A percentile compares a stretch with the other conserved stretches of the same genome.
Conservation (phyloP, 2,888 invertebrate species). For the Baronia brevicornis region DNA sequence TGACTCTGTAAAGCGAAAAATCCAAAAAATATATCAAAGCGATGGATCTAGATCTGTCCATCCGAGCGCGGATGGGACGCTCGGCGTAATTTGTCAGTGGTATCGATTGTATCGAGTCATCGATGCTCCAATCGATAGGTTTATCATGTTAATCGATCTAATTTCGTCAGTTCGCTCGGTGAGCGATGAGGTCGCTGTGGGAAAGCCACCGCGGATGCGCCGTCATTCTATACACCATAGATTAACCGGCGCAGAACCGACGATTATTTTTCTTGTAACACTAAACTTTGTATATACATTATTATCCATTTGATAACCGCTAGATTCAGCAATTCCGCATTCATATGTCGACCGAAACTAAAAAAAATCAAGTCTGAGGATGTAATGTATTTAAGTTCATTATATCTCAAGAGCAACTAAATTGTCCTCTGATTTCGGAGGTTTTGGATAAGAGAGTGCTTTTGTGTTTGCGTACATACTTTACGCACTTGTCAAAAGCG, state of each 20-base stretch:
- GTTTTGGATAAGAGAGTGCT: no score
- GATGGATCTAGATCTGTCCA: conserved; percentile 21
- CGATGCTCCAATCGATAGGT: conserved; percentile 53
- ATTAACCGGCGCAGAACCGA: conserved; percentile 24
- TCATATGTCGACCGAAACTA: no score
- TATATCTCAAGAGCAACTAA: no score
- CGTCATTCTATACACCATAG: conserved; percentile 51
- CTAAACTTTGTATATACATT: no score
- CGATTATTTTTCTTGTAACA: no score
- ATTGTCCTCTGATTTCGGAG: no score
- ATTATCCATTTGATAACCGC: no score
- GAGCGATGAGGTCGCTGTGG: conserved; percentile 67
- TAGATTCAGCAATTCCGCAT: no score
- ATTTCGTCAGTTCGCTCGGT: conserved; percentile 67
- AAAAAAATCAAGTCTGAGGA: no score
- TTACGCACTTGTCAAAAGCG: no score
- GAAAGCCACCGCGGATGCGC: conserved; percentile 65
- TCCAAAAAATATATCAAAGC: conserved; percentile 13
- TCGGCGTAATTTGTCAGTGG: conserved; percentile 69
- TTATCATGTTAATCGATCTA: conserved; percentile 73
- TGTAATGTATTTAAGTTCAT: no score
- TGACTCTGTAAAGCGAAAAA: conserved; percentile 5
- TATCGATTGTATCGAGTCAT: conserved; percentile 53
- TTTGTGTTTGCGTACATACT: no score
- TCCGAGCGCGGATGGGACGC: conserved; percentile 46